phyloP scores from a whole-genome alignment of 1,140 invertebrate genomes.

The Trichomalopsis sarcophagae region DNA sequence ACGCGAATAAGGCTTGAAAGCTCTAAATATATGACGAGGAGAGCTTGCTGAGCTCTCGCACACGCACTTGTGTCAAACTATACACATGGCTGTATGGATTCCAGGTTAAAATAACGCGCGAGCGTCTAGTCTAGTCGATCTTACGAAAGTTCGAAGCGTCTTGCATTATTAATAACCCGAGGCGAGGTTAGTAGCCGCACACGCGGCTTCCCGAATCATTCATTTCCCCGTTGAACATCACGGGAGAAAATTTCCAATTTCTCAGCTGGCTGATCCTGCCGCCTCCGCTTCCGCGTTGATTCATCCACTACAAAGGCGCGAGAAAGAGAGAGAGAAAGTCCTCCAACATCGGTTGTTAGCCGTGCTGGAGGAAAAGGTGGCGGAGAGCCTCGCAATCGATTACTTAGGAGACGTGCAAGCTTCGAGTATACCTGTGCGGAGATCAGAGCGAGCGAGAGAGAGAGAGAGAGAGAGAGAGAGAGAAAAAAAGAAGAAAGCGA shows the following conservation, averaged over 20 bases:
- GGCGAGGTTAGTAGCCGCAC: background rate
- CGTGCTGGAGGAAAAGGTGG: background rate
- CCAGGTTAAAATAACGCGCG: background rate
- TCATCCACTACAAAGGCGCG: background rate
- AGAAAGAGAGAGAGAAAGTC: background rate
- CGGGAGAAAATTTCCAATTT: background rate
- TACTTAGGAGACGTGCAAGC: background rate
- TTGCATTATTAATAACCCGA: background rate
- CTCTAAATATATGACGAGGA: background rate
- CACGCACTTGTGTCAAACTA: background rate
- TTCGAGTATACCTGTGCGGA: background rate
- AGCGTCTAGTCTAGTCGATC: background rate
- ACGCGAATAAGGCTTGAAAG: background rate
- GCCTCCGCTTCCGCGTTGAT: background rate
- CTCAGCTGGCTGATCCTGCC: background rate
- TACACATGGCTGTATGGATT: background rate
- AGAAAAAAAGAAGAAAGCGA: background rate
- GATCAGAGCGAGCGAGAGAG: too few species aligned
- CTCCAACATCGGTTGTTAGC: background rate
- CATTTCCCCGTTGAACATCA: too few species aligned
- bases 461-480: too few species aligned
- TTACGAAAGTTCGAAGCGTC: background rate
- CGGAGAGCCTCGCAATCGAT: background rate
- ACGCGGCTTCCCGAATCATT: background rate
- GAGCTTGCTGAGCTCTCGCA: background rate